Conservation (phyloP, 2,797 vertebrate genomes). For the Fratercula arctica region DNA sequence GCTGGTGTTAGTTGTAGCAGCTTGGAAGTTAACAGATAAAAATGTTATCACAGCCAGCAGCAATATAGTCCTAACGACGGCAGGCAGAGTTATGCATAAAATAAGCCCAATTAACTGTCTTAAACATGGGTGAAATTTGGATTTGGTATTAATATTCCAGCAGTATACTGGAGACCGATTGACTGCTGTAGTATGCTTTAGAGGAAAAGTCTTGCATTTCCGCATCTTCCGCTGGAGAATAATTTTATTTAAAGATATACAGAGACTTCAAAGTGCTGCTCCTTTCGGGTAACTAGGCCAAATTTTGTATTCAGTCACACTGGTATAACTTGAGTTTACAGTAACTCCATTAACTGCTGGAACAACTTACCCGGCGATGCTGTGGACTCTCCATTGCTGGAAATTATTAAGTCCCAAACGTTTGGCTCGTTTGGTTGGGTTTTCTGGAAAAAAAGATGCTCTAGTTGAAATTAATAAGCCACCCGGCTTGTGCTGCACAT, state of each 20-base stretch:
- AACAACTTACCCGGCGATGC: neutral
- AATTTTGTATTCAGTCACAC: constrained; percentile 17
- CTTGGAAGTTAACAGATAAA: constrained; percentile 69
- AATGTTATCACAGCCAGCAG: constrained; percentile 67
- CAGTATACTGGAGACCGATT: neutral
- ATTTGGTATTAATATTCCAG: constrained; percentile 33
- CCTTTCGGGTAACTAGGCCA: constrained; percentile 17
- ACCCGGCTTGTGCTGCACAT: neutral
- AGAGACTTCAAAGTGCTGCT: constrained; percentile 31
- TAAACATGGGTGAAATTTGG: neutral
- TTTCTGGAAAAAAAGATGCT: neutral
- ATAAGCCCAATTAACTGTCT: constrained; percentile 41
- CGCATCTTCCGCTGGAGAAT: neutral
- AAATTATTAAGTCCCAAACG: neutral
- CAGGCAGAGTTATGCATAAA: constrained; percentile 11
- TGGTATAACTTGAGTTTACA: neutral
- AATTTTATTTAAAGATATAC: constrained; percentile 23
- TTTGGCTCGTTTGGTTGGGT: neutral
- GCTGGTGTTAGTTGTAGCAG: constrained; percentile 48
- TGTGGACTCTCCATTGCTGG: neutral
- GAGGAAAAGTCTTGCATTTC: neutral
- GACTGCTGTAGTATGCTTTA: neutral
- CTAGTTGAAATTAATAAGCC: neutral
- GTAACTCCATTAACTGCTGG: neutral
- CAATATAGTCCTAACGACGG: constrained; percentile 47